A percentile compares a stretch with the other conserved stretches of the same genome.
phyloP scores from a whole-genome alignment of 2,113 vertebrate genomes.

The Tichodroma muraria region DNA sequence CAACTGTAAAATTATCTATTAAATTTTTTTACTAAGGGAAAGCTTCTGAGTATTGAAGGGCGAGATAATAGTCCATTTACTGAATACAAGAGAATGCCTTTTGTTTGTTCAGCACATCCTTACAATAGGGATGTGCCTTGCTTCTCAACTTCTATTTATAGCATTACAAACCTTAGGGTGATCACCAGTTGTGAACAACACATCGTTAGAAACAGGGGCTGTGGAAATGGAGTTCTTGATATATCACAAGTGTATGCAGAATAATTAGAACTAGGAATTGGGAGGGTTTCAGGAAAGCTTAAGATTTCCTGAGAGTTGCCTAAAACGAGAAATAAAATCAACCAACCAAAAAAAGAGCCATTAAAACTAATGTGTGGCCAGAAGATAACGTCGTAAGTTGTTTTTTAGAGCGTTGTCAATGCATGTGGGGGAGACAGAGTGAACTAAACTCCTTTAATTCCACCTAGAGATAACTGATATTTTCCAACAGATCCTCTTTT shows the following conservation, averaged over 20 bases:
- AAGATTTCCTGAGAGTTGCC: not conserved
- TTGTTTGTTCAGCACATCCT: constrained; percentile 27
- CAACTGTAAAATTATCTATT: constrained; percentile 49
- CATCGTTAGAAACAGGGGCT: not conserved
- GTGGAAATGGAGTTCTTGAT: not conserved
- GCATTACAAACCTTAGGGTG: not conserved
- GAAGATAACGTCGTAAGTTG: not conserved
- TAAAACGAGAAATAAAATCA: not conserved
- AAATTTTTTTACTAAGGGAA: constrained; percentile 23
- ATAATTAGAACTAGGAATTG: not conserved
- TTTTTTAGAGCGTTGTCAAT: not conserved
- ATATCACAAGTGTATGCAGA: not conserved
- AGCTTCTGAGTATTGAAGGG: constrained; percentile 33
- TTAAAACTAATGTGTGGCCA: not conserved
- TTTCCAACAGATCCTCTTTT: not conserved
- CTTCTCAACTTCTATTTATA: not conserved
- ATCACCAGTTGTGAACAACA: not conserved
- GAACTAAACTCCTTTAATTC: not conserved
- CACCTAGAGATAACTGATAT: not conserved
- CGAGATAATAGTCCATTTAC: constrained; percentile 33
- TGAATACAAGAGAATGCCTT: constrained; percentile 7
- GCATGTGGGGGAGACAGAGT: not conserved
- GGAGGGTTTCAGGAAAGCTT: not conserved
- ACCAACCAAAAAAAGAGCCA: not conserved
- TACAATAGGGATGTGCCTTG: not conserved